Evolutionary conservation across 2,797 vertebrate genomes (phyloP).

Genomic region (Gymnocypris eckloni): DNA sequence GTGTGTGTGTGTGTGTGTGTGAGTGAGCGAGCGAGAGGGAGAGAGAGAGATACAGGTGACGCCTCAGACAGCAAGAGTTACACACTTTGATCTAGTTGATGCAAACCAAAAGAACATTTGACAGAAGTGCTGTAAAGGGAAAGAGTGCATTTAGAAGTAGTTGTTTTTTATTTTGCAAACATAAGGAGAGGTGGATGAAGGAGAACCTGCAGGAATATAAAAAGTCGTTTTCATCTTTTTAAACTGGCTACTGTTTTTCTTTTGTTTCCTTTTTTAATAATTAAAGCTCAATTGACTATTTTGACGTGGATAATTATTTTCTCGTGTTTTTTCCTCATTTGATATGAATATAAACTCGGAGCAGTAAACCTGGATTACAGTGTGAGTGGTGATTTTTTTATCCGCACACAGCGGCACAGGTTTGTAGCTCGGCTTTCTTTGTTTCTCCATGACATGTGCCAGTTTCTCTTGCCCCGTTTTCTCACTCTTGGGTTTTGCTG

Average conservation of each 20-base stretch:
- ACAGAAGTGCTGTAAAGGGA: slow-evolving; percentile 41
- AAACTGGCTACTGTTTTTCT: slow-evolving; percentile 54
- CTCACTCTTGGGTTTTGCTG: slow-evolving; percentile 67
- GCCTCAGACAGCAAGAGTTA: slow-evolving; percentile 4
- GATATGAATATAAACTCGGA: slow-evolving; percentile 51
- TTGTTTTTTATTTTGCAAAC: slow-evolving; percentile 55
- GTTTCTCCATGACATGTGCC: slow-evolving; percentile 41
- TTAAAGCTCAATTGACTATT: slow-evolving; percentile 53
- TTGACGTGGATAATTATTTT: slow-evolving; percentile 39
- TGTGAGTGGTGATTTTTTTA: not conserved
- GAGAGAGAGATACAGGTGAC: slow-evolving; percentile 7
- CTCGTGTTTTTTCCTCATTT: slow-evolving; percentile 49
- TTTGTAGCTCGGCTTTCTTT: slow-evolving; percentile 41
- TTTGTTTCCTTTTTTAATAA: slow-evolving; percentile 52
- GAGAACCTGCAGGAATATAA: slow-evolving; percentile 43
- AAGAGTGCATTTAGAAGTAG: slow-evolving; percentile 53
- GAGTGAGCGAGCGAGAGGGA: not conserved
- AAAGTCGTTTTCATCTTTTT: slow-evolving; percentile 63
- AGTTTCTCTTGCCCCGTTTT: slow-evolving; percentile 9
- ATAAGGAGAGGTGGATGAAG: slow-evolving; percentile 34
- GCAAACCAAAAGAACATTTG: slow-evolving; percentile 56
- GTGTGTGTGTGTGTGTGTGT: not conserved
- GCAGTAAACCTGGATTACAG: slow-evolving; percentile 24
- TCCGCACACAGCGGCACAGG: not conserved
- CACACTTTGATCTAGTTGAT: not conserved